These are phyloP conservation scores for Xestobium rufovillosum DNA, from an alignment of 2,888 invertebrate genomes.

Conservation along the genomic window DNA sequence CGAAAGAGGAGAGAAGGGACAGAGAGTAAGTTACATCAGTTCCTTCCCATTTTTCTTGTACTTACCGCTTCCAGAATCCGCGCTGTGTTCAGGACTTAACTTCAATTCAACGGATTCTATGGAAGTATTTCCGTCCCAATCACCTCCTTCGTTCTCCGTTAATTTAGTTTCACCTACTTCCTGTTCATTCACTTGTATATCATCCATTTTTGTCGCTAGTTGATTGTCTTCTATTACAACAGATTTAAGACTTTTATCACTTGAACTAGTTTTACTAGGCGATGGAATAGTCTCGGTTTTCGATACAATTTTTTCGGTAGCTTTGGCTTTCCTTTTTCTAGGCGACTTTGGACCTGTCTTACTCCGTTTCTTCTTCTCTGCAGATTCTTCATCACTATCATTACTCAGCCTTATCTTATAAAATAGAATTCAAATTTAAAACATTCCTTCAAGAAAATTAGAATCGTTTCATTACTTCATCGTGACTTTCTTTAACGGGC, in stretches of 20 bases:
- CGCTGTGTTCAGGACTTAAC: slow-evolving; percentile 37
- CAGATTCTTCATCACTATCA: slow-evolving; percentile 35
- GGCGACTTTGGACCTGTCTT: slow-evolving; percentile 24
- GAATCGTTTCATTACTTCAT: too few species aligned
- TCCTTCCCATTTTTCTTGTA: too few species aligned
- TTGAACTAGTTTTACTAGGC: neutral
- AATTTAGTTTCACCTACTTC: slow-evolving; percentile 15
- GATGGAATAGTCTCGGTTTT: slow-evolving; percentile 23
- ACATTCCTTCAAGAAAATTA: too few species aligned
- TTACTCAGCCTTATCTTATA: slow-evolving; percentile 23
- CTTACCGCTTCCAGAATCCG: slow-evolving; percentile 40
- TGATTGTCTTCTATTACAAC: neutral
- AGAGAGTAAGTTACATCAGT: too few species aligned
- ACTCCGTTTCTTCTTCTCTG: slow-evolving; percentile 16
- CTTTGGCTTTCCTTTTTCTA: slow-evolving; percentile 21
- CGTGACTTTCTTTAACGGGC: slow-evolving; percentile 35
- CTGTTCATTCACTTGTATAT: neutral
- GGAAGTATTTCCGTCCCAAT: slow-evolving; percentile 33
- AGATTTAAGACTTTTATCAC: neutral
- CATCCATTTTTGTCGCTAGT: slow-evolving; percentile 1
- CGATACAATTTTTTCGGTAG: slow-evolving; percentile 15
- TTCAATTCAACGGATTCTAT: slow-evolving; percentile 31
- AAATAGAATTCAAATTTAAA: too few species aligned
- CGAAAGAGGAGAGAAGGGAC: too few species aligned
- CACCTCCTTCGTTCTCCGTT: slow-evolving; percentile 18